Percentiles rank a stretch among this genome's conserved stretches.
Conservation (phyloP, 2,797 vertebrate species). For the Schizothorax lantsangensis region DNA sequence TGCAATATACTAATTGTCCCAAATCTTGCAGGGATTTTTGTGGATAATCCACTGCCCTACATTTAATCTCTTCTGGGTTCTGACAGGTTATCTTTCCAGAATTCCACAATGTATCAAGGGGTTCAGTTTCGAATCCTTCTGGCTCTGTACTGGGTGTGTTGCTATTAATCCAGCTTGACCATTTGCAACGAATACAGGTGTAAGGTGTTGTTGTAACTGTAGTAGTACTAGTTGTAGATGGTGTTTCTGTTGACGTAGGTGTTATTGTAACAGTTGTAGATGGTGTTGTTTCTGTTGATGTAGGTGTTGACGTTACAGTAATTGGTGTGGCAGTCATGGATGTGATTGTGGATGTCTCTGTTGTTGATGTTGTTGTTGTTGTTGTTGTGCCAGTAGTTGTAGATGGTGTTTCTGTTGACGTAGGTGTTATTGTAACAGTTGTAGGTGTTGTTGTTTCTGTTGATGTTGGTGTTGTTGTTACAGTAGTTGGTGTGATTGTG, state of each 20-base stretch:
- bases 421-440: neutral
- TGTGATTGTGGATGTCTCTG: slow-evolving; percentile 6
- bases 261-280: neutral
- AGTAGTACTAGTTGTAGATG: neutral
- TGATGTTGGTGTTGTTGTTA: neutral
- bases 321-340: neutral
- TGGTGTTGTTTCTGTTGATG: neutral
- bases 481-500: neutral
- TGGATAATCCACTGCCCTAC: slow-evolving; percentile 71
- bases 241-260: neutral
- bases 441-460: neutral
- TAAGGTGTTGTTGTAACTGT: neutral
- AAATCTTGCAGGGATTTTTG: slow-evolving; percentile 60
- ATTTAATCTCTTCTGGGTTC: slow-evolving; percentile 74
- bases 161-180: slow-evolving; percentile 80
- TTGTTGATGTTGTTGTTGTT: slow-evolving; percentile 5
- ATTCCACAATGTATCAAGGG: slow-evolving; percentile 70
- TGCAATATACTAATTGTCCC: slow-evolving; percentile 77
- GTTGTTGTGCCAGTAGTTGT: neutral
- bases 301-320: neutral
- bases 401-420: slow-evolving; percentile 2
- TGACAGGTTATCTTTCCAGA: slow-evolving; percentile 72
- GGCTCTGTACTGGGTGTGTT: slow-evolving; percentile 62
- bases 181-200: slow-evolving; percentile 65
- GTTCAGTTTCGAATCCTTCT: slow-evolving; percentile 79